Conservation (phyloP, 2,797 vertebrate genomes). For the Argyrosomus regius region DNA sequence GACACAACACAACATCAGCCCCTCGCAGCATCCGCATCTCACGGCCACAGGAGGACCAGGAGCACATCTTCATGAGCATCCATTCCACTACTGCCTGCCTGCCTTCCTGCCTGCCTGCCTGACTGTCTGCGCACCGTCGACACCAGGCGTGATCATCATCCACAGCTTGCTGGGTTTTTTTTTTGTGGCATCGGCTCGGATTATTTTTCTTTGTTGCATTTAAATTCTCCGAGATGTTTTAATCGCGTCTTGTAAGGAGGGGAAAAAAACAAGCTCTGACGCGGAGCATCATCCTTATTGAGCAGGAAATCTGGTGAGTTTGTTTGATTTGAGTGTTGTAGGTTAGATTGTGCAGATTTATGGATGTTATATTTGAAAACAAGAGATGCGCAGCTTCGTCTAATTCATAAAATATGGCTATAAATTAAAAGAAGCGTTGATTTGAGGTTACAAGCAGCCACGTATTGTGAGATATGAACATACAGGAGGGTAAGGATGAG, state of each 20-base stretch:
- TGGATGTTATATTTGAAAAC: constrained; percentile 2
- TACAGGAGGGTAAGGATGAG: neutral
- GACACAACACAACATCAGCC: constrained; percentile 74
- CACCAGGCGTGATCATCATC: constrained; percentile 61
- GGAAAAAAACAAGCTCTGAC: constrained; percentile 47
- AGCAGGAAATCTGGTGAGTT: constrained; percentile 78
- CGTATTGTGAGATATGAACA: neutral
- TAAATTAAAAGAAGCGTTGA: neutral
- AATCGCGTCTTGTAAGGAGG: constrained; percentile 54
- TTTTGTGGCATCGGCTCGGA: constrained; percentile 50
- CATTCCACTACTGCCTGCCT: constrained; percentile 75
- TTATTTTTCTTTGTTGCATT: constrained; percentile 55
- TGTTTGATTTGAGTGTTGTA: neutral
- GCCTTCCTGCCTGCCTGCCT: too few relatives aligned
- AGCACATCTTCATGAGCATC: constrained; percentile 84
- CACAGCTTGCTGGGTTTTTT: constrained; percentile 13
- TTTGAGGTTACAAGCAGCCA: neutral
- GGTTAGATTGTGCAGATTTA: neutral
- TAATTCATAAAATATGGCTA: neutral
- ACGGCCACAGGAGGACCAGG: constrained; percentile 77
- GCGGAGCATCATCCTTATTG: constrained; percentile 62
- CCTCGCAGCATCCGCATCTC: constrained; percentile 81
- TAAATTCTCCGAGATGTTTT: constrained; percentile 67
- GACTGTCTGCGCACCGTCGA: constrained; percentile 69
- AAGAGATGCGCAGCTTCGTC: neutral